Conservation (phyloP, 1,140 invertebrate species). For the Eufriesea mexicana region DNA sequence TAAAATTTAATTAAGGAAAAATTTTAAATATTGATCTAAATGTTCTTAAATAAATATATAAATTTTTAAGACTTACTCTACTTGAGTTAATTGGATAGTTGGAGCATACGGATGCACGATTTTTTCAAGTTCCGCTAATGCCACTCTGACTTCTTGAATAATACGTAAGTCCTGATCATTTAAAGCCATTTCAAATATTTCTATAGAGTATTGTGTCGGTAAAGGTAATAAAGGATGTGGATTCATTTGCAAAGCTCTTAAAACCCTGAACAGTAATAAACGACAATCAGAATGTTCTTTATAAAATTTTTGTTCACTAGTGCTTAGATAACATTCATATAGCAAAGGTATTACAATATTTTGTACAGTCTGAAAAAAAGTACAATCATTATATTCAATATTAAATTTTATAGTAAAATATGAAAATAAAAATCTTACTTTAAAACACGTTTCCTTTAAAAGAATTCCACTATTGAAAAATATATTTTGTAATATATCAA, state of each 20-base stretch:
- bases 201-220: conserved; percentile 68
- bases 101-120: conserved; percentile 72
- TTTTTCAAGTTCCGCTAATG: conserved; percentile 71
- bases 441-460: conserved; percentile 66
- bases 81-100: conserved; percentile 61
- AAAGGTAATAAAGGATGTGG: conserved; percentile 64
- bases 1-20: conserved; percentile 16
- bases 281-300: conserved; percentile 66
- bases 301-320: conserved; percentile 64
- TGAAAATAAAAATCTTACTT: conserved; percentile 61
- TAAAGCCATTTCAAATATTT: conserved; percentile 72
- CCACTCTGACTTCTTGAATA: conserved; percentile 66
- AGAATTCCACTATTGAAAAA: conserved; percentile 63
- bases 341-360: conserved; percentile 62
- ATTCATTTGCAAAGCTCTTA: conserved; percentile 70
- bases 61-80: conserved; percentile 44
- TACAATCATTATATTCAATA: conserved; percentile 3
- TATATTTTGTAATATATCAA: conserved; percentile 70
- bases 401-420: conserved; percentile 12
- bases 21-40: neutral
- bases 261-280: conserved; percentile 66
- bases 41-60: neutral
- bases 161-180: conserved; percentile 67
- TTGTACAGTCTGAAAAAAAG: conserved; percentile 68
- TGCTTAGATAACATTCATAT: conserved; percentile 68